Conservation (phyloP, 1,140 invertebrate genomes). For the Orius insidiosus region DNA sequence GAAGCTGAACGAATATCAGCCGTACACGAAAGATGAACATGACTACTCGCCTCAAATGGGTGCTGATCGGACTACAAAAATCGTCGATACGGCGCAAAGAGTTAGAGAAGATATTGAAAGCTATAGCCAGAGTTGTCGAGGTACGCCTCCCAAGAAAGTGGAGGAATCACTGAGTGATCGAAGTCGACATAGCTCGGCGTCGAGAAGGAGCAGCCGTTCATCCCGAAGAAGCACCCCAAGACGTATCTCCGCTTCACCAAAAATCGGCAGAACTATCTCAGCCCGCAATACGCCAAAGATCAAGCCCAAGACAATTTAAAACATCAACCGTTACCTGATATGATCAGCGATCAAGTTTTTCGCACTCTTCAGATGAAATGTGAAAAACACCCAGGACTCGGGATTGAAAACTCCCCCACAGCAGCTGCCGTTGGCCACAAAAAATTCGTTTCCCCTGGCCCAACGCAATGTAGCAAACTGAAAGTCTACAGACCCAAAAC, state of each 20-base stretch:
- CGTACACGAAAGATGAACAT: slow-evolving; percentile 15
- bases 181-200: slow-evolving; percentile 1
- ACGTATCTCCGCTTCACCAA: no score
- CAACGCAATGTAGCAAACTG: slow-evolving; percentile 51
- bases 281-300: slow-evolving; percentile 43
- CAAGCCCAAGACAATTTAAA: slow-evolving; percentile 60
- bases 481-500: slow-evolving; percentile 50
- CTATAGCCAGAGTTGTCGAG: slow-evolving; percentile 12
- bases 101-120: slow-evolving; percentile 16
- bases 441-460: slow-evolving; percentile 39
- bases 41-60: slow-evolving; percentile 16
- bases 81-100: slow-evolving; percentile 15
- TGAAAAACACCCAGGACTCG: slow-evolving; percentile 27
- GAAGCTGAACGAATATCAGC: neutral
- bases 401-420: slow-evolving; percentile 29
- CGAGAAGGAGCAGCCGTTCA: neutral
- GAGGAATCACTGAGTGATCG: neutral
- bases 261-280: slow-evolving; percentile 17
- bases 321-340: slow-evolving; percentile 61
- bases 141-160: slow-evolving; percentile 1
- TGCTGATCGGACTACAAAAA: slow-evolving; percentile 15
- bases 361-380: slow-evolving; percentile 29
- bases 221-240: neutral
- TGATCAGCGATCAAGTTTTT: slow-evolving; percentile 43
- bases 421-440: slow-evolving; percentile 43